Evolutionary conservation across 2,888 invertebrate species (phyloP).

Genomic region (Nymphalis urticae): DNA sequence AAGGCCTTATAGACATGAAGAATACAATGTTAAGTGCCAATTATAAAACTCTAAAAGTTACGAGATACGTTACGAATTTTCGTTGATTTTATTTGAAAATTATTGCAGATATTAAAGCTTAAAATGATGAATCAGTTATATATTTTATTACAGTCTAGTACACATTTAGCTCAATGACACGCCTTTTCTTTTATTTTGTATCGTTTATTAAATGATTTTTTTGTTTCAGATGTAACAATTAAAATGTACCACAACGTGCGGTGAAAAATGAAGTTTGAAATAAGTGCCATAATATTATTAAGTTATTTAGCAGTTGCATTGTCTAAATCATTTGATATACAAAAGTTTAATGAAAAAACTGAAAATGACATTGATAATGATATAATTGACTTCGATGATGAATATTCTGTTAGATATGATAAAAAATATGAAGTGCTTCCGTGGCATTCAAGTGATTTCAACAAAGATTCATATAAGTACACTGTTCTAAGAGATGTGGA

Average conservation of each 20-base stretch:
- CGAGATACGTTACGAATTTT: background rate
- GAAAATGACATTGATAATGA: conserved; percentile 64
- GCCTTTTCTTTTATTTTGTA: conserved; percentile 10
- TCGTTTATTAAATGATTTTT: conserved; percentile 20
- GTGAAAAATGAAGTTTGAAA: conserved; percentile 62
- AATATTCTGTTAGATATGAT: conserved; percentile 63
- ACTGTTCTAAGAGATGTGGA: conserved; percentile 54
- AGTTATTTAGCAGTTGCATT: conserved; percentile 45
- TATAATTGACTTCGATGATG: conserved; percentile 72
- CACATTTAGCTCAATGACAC: conserved; percentile 36
- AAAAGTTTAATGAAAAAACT: conserved; percentile 43
- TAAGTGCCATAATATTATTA: conserved; percentile 61
- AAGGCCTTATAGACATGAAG: too few species aligned
- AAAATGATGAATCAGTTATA: conserved; percentile 30
- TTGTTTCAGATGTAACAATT: conserved; percentile 67
- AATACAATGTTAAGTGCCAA: too few species aligned
- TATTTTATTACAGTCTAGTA: conserved; percentile 36
- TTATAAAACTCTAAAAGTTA: background rate
- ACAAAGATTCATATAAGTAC: conserved; percentile 67
- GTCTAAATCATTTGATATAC: conserved; percentile 54
- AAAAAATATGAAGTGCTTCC: conserved; percentile 61
- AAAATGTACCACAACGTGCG: conserved; percentile 66
- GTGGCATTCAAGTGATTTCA: conserved; percentile 56
- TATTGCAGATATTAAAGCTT: conserved; percentile 16
- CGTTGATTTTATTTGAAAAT: conserved; percentile 5